These are phyloP conservation scores for Epinephelus moara DNA, from an alignment of 2,113 vertebrate species.

Conservation along the genomic window DNA sequence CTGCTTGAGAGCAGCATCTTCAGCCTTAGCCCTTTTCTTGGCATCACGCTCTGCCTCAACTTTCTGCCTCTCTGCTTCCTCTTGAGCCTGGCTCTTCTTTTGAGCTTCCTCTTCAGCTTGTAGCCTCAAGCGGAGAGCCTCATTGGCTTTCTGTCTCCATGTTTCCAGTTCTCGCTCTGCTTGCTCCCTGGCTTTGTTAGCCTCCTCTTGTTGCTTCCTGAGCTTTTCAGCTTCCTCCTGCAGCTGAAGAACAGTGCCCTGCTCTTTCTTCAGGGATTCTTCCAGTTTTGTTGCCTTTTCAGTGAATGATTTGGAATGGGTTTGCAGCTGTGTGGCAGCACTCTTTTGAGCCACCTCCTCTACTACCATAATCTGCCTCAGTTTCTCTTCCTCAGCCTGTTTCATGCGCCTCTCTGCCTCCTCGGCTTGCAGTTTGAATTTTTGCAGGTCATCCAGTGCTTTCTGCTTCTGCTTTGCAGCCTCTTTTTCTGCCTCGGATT, in stretches of 20 bases:
- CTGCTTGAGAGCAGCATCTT: constrained; percentile 92
- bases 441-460: constrained; percentile 90
- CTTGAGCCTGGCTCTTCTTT: constrained; percentile 92
- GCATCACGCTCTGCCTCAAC: constrained; percentile 92
- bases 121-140: constrained; percentile 92
- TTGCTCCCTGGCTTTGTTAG: constrained; percentile 87
- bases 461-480: constrained; percentile 93
- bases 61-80: constrained; percentile 96
- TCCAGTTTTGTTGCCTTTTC: constrained; percentile 91
- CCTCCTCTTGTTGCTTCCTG: constrained; percentile 90
- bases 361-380: constrained; percentile 90
- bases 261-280: constrained; percentile 91
- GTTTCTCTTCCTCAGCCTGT: constrained; percentile 91
- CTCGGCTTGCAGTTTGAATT: constrained; percentile 91
- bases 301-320: constrained; percentile 85
- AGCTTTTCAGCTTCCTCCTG: constrained; percentile 91
- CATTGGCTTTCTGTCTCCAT: constrained; percentile 96
- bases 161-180: constrained; percentile 93
- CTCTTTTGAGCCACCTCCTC: constrained; percentile 91
- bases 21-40: constrained; percentile 90
- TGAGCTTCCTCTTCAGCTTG: constrained; percentile 95
- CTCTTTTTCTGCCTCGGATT: constrained; percentile 91
- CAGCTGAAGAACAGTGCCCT: constrained; percentile 89
- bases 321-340: constrained; percentile 88
- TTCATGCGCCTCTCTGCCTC: constrained; percentile 92